These are phyloP conservation scores for Ascaphus truei DNA, from an alignment of 2,113 vertebrate genomes.

Conservation along the genomic window DNA sequence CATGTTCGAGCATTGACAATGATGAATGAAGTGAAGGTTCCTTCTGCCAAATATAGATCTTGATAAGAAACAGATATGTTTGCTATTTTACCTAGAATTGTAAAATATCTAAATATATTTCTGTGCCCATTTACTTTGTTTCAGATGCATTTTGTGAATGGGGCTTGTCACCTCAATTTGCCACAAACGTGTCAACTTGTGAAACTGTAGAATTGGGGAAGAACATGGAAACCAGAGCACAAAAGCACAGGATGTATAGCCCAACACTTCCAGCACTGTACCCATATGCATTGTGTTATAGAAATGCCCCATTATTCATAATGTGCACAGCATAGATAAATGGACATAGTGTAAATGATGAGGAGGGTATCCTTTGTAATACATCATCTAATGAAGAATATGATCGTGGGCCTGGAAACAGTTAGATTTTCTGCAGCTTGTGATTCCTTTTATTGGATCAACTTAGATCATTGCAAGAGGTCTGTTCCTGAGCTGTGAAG, in stretches of 20 bases:
- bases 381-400: no score
- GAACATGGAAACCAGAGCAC: neutral
- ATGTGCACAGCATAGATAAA: no score
- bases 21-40: constrained; percentile 78
- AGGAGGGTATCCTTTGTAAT: no score
- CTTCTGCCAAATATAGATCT: constrained; percentile 57
- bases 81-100: constrained; percentile 19
- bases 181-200: neutral
- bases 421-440: no score
- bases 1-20: constrained; percentile 71
- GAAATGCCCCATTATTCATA: no score
- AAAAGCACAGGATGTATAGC: neutral
- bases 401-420: no score
- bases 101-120: neutral
- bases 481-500: no score
- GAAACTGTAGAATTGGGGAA: no score
- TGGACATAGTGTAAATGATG: no score
- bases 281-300: no score
- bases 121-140: neutral
- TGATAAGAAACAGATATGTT: constrained; percentile 76
- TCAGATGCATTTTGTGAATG: neutral
- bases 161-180: neutral
- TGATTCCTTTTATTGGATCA: no score
- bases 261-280: neutral
- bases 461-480: no score